Base-by-base conservation (phyloP, 2,113 vertebrate species). In the Spheniscus mendiculus region DNA sequence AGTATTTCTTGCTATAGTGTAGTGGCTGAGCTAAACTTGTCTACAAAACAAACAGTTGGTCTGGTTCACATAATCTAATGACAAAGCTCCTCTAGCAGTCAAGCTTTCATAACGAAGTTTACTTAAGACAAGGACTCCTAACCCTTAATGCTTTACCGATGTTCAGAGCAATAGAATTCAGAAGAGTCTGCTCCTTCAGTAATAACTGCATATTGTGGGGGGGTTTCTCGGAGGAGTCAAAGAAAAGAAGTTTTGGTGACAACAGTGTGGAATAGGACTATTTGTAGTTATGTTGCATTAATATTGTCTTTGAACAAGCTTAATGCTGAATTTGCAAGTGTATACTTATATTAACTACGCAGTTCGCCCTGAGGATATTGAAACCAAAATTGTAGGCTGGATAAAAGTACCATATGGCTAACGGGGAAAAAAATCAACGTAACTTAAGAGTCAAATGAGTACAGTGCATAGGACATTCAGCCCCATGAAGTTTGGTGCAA, bases 181-280 rank as follows among this genome's bases (percentile, higher is more conserved):
- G 36, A 62, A 38, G 40, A 25, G 25, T 26, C 30, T 59, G 15
- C 45, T 77, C 22, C 29, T 84, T 45, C 11, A n/a, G 30, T 29
- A 36, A 45, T 61, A 47, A 63, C 18, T 49, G 4, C 4, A 27
- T 1, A 2, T 42, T 40, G 45, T n/a, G 38, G 0, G 3, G 15
- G 15, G 3, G 5, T 15, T 59, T 65, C 62, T 49, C 45, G 11
- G 32, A 32, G 26, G 56, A 30, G 52, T 56, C 4, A 6, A 36
- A 32, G 29, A 82, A 25, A 17, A 29, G 36, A 7, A 10, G 10
- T 14, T 83, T 29, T 59, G 50, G 32, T 55, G 67, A 20, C 15
- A 23, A 2, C 6, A 27, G 5, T 3, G 14, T 32, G 18, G 44
- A 42, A 44, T 5, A 20, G 25, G 25, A 15, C 65, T 34, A 19